Conservation (phyloP, 2,113 vertebrate genomes). For the Leiothrix lutea region DNA sequence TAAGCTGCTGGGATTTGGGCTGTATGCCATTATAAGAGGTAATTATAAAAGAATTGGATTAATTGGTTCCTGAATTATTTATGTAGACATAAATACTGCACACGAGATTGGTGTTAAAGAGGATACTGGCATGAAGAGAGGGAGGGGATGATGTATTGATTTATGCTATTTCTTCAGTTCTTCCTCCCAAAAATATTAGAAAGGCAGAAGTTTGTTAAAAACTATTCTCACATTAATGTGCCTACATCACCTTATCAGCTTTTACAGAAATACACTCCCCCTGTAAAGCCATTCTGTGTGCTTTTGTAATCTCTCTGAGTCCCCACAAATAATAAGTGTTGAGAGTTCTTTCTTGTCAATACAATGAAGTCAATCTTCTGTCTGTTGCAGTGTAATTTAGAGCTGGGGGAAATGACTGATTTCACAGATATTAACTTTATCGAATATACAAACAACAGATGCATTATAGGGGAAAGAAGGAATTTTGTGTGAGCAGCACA, state of each 20-base stretch:
- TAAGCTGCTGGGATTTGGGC: constrained; percentile 70
- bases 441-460: constrained; percentile 68
- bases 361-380: constrained; percentile 70
- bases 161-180: constrained; percentile 27
- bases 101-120: constrained; percentile 53
- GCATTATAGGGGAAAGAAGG: constrained; percentile 63
- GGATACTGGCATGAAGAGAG: constrained; percentile 15
- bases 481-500: constrained; percentile 60
- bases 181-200: not conserved
- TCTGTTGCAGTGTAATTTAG: constrained; percentile 66
- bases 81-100: constrained; percentile 73
- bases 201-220: constrained; percentile 42
- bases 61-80: constrained; percentile 80
- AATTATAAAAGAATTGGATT: constrained; percentile 79
- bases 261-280: constrained; percentile 19
- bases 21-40: constrained; percentile 62
- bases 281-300: constrained; percentile 40
- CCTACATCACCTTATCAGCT: not conserved
- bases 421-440: constrained; percentile 75
- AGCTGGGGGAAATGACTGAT: constrained; percentile 72
- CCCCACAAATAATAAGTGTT: constrained; percentile 65
- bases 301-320: constrained; percentile 67
- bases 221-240: not conserved
- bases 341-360: constrained; percentile 69
- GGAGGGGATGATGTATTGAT: constrained; percentile 30